Conservation (phyloP, 2,888 invertebrate genomes). For the Chymomyza fuscimana region DNA sequence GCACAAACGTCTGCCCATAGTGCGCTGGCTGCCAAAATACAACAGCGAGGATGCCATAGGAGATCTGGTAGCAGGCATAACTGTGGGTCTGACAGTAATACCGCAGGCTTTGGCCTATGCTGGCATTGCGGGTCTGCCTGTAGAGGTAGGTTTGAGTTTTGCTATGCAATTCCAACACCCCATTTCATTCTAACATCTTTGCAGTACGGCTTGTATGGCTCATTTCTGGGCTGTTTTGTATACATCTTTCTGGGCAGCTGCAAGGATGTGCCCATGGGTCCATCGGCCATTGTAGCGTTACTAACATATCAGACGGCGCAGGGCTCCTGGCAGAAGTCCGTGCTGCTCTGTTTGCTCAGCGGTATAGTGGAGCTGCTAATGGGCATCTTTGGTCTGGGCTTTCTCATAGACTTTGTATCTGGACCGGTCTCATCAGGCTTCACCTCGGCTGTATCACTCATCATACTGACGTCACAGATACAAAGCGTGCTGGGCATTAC, state of each 20-base stretch:
- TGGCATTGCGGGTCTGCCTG: conserved; percentile 88
- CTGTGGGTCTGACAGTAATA: conserved; percentile 95
- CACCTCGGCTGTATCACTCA: conserved; percentile 93
- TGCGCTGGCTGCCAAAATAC: conserved; percentile 89
- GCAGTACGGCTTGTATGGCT: conserved; percentile 94
- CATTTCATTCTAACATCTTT: conserved; percentile 33
- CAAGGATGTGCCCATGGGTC: conserved; percentile 95
- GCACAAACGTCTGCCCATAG: conserved; percentile 87
- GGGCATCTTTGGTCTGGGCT: conserved; percentile 91
- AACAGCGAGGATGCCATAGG: conserved; percentile 86
- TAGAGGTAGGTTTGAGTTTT: conserved; percentile 81
- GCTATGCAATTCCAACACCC: background rate
- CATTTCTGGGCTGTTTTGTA: conserved; percentile 94
- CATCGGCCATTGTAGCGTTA: conserved; percentile 94
- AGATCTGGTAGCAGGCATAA: conserved; percentile 94
- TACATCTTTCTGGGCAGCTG: conserved; percentile 95
- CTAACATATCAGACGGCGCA: conserved; percentile 89
- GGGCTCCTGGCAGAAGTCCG: conserved; percentile 83
- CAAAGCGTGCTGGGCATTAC: conserved; percentile 89
- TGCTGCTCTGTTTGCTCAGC: conserved; percentile 87
- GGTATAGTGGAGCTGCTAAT: conserved; percentile 89
- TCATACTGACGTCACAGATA: conserved; percentile 93
- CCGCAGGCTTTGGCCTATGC: conserved; percentile 93
- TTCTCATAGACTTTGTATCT: conserved; percentile 93
- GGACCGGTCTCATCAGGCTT: conserved; percentile 94